Conservation (phyloP, 30 jellyfish, hydroid and myxozoan genomes). For the Catostylus mosaicus region DNA sequence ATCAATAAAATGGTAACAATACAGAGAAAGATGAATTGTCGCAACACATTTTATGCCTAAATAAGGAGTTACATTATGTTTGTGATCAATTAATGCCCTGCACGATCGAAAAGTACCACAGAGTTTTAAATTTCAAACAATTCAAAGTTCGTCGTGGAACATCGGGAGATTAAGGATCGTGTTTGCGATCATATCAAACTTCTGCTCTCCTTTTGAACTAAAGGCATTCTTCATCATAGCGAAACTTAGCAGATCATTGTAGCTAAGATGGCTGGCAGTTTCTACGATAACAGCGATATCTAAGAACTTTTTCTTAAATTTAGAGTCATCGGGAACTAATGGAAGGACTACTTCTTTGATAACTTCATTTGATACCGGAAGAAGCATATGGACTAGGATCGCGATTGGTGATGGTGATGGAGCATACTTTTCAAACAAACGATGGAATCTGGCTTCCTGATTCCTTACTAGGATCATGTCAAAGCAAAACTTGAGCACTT, state of each 20-base stretch:
- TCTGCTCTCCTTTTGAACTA: neutral
- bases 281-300: neutral
- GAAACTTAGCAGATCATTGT: constrained; percentile 11
- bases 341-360: constrained; percentile 14
- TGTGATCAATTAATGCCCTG: too few relatives aligned
- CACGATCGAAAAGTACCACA: too few relatives aligned
- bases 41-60: too few relatives aligned
- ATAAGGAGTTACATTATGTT: too few relatives aligned
- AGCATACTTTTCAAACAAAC: neutral
- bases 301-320: neutral
- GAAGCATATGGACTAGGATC: constrained; percentile 5
- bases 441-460: constrained; percentile 14
- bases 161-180: neutral
- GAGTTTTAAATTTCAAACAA: too few relatives aligned
- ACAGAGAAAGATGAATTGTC: too few relatives aligned
- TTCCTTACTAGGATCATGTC: constrained; percentile 37
- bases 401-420: constrained; percentile 50
- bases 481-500: constrained; percentile 21
- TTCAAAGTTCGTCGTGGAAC: constrained; percentile 22
- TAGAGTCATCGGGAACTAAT: neutral
- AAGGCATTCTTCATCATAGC: constrained; percentile 21
- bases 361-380: constrained; percentile 29
- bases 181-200: neutral
- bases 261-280: constrained; percentile 14
- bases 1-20: too few relatives aligned